phyloP scores from a whole-genome alignment of 2,888 invertebrate genomes.

The Argynnis bischoffii region DNA sequence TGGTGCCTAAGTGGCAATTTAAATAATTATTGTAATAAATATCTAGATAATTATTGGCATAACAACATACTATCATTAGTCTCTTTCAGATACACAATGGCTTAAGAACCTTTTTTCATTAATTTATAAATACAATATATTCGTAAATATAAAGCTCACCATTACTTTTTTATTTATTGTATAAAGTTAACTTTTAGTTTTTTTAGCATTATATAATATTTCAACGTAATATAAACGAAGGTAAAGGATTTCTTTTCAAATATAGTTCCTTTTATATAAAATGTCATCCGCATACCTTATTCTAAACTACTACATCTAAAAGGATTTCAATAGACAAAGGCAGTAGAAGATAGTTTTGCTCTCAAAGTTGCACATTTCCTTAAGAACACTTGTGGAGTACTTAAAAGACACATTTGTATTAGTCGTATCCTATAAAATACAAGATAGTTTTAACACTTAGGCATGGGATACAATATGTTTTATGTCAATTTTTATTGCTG shows the following conservation, averaged over 20 bases:
- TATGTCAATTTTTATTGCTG: conserved; percentile 11
- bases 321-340: conserved; percentile 15
- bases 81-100: neutral
- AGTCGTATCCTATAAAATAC: conserved; percentile 2
- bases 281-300: neutral
- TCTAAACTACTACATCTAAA: neutral
- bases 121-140: too few species aligned
- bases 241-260: neutral
- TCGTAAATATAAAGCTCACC: too few species aligned
- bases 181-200: too few species aligned
- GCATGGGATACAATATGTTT: conserved; percentile 1
- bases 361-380: conserved; percentile 8
- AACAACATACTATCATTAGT: neutral
- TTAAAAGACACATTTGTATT: conserved; percentile 20
- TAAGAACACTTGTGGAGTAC: conserved; percentile 14
- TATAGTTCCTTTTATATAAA: neutral
- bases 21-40: conserved; percentile 4
- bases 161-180: too few species aligned
- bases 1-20: conserved; percentile 8
- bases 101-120: too few species aligned
- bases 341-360: conserved; percentile 2
- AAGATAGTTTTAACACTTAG: neutral
- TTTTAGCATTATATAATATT: too few species aligned
- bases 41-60: neutral
- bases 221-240: too few species aligned